Evolutionary conservation across 2,888 invertebrate genomes (phyloP), one percentile per base, ranked within the genome.

Genomic region (Scaptomyza reducta): DNA sequence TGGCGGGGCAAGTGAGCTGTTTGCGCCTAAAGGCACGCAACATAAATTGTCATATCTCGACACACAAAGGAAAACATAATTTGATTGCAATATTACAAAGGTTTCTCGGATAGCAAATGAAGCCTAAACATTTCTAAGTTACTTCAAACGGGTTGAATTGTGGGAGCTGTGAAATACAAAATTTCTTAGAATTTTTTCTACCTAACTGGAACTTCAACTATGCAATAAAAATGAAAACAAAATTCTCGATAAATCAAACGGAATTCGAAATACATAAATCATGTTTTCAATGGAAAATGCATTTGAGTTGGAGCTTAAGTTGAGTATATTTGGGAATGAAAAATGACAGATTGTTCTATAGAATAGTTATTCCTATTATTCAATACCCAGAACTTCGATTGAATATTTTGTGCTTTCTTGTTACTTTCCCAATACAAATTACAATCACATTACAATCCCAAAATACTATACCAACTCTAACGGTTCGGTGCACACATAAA

Each of bases 21-120:
- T 42, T n/a, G 45, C 40, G 49, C 49, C 67, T 46, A 3, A 50
- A 58, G 35, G 44, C 74, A 42, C 33, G 53, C 59, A 22, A 50
- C 13, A 22, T 22, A n/a, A 42, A 60, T 60, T 51, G 45, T 10
- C 22, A n/a, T 6, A 33, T 56, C 57, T 40, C 40, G 10, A 40
- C 16, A 16, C 14, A 33, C 44, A 40, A 22, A 10, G 6, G 27
- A 49, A 40, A 16, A 13, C 40, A 40, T 16, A 42, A 22, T 11
- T 29, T 27, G 35, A 31, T 60, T 62, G 40, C 16, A n/a, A 31
- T 31, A 41, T 50, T 11, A 41, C 11, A 49, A 47, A 33, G 13
- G 14, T 14, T 25, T 25, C 25, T 25, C 2, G 2, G 25, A 4
- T 25, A 2, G 25, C 5, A 25, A 27, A 27, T 27, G 27, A 27